Evolutionary conservation across 2,888 invertebrate genomes (phyloP).

Genomic region (Pseudanteris insignis): DNA sequence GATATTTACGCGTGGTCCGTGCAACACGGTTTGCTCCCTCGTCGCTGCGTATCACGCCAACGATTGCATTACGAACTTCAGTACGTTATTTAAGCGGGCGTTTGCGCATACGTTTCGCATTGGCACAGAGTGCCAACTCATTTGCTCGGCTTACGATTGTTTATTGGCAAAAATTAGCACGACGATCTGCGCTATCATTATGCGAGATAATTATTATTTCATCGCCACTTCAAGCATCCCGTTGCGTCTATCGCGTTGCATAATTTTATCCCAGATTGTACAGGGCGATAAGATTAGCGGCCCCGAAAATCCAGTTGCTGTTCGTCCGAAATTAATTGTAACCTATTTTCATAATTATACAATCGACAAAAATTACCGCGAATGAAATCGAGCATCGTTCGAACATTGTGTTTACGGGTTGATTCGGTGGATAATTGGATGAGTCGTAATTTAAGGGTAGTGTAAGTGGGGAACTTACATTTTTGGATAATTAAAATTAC

Average conservation of each 20-base stretch:
- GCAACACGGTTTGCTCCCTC: slow-evolving; percentile 11
- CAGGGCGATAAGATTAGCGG: background rate
- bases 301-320: no score
- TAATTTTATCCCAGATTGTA: background rate
- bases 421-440: no score
- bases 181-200: slow-evolving; percentile 59
- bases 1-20: slow-evolving; percentile 56
- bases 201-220: slow-evolving; percentile 61
- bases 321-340: no score
- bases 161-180: slow-evolving; percentile 65
- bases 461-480: no score
- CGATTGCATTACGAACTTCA: slow-evolving; percentile 45
- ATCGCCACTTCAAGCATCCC: slow-evolving; percentile 46
- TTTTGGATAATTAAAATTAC: no score
- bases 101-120: slow-evolving; percentile 37
- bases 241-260: slow-evolving; percentile 1
- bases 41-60: slow-evolving; percentile 9
- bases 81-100: slow-evolving; percentile 41
- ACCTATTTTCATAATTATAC: no score
- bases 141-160: slow-evolving; percentile 55
- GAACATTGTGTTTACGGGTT: no score
- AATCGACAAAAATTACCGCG: no score
- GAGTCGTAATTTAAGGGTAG: no score
- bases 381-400: no score
- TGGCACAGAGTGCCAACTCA: slow-evolving; percentile 32